Conservation (phyloP, 2,113 vertebrate genomes). For the Etheostoma spectabile region DNA sequence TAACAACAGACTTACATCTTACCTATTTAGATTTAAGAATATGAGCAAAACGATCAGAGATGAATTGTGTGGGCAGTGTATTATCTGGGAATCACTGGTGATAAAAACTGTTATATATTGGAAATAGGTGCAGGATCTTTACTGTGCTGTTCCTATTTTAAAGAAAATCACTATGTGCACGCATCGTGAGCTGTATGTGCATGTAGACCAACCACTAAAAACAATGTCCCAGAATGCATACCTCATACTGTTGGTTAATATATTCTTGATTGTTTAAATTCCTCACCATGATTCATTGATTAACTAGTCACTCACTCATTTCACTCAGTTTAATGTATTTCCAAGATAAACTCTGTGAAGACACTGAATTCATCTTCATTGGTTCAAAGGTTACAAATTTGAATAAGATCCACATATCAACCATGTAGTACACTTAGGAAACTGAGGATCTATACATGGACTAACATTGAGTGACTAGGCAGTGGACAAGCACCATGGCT, state of each 20-base stretch:
- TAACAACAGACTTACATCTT: not conserved
- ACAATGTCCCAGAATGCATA: not conserved
- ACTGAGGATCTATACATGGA: slow-evolving; percentile 6
- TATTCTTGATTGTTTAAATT: not conserved
- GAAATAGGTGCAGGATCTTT: not conserved
- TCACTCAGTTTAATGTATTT: slow-evolving; percentile 10
- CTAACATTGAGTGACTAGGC: not conserved
- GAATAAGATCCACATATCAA: not conserved
- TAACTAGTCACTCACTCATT: not conserved
- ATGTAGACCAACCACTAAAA: not conserved
- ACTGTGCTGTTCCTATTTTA: not conserved
- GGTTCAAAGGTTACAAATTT: not conserved
- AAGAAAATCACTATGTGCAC: not conserved
- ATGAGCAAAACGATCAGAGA: slow-evolving; percentile 12
- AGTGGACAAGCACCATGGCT: slow-evolving; percentile 2
- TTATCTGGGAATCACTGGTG: slow-evolving; percentile 7
- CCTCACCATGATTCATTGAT: not conserved
- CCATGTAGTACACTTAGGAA: not conserved
- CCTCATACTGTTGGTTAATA: not conserved
- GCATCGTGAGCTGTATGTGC: not conserved
- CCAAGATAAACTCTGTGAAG: slow-evolving; percentile 7
- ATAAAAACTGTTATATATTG: not conserved
- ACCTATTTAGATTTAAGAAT: not conserved
- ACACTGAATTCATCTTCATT: not conserved
- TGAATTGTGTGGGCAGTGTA: not conserved